Percentiles rank a stretch among this genome's conserved stretches.
Evolutionary conservation across 2,888 invertebrate species (phyloP).

Genomic region (Ophraella communa): DNA sequence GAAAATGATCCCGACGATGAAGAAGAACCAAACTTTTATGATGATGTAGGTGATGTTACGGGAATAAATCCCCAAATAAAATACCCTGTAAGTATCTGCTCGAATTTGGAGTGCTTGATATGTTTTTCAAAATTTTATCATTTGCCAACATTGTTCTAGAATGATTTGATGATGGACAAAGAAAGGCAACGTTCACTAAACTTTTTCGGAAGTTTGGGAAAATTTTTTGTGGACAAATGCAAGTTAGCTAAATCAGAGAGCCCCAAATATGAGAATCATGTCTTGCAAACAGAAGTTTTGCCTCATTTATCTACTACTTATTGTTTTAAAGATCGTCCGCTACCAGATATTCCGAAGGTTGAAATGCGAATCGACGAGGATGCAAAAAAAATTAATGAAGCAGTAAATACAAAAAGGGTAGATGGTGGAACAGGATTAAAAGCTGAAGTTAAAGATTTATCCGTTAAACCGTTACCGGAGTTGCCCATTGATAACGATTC

Average conservation of each 20-base stretch:
- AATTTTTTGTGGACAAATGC: slow-evolving; percentile 3
- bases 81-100: neutral
- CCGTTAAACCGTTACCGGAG: neutral
- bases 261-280: slow-evolving; percentile 16
- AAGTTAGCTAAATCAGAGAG: neutral
- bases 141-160: neutral
- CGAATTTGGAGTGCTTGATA: too few relatives aligned
- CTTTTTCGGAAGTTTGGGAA: slow-evolving; percentile 13
- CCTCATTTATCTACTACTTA: neutral
- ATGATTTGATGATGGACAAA: slow-evolving; percentile 3
- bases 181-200: neutral
- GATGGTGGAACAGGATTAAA: too few relatives aligned
- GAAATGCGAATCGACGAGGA: neutral
- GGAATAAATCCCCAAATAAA: neutral
- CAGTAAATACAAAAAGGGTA: neutral
- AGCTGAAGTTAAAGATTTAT: neutral
- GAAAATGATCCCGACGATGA: neutral
- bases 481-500: neutral
- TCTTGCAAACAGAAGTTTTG: slow-evolving; percentile 1
- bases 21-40: neutral
- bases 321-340: slow-evolving; percentile 10
- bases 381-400: neutral
- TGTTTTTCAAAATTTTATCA: neutral
- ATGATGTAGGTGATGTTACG: neutral
- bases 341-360: slow-evolving; percentile 15